Evolutionary conservation across 53 echinoderm and acorn worm species (phyloP), one percentile per base, ranked within the genome.

Genomic region (Holothuria leucospilota): DNA sequence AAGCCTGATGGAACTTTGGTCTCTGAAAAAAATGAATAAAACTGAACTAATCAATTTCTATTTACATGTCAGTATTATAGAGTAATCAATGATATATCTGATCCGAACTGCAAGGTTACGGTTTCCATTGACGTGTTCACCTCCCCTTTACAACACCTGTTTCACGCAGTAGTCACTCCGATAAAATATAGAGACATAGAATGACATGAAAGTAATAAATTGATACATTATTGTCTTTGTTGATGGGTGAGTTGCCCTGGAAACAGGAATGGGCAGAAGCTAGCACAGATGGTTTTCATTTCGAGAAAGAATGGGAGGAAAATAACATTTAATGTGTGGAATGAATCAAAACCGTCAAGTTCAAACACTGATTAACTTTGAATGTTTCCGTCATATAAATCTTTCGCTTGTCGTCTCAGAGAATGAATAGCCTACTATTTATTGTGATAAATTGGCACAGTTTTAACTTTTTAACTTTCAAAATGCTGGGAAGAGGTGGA

Each of bases 321-420:
- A 39, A 39, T 72, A 30, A 39, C 23, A 41, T 72, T 72, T 42
- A 46, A 72, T 72, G 40, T 72, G 38, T 39, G 13, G 40, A 39
- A 72, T 72, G 72, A 72, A 72, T 72, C 72, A 72, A 70, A 41
- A 41, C 18, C 72, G 72, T 72, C 72, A 72, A 23, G 42, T 29
- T 28, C 68, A 34, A n/a, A 68, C 15, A 68, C n/a, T 23, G 42
- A 39, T 72, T 72, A 72, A 72, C n/a, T 49, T 72, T 46, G 40
- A 39, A 72, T 72, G 40, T 21, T 72, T 72, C 46, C 23, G 72
- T 12, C n/a, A 72, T 20, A 42, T 72, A 72, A 72, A 72, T 72
- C 72, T 72, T 21, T 39, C 72, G 18, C 18, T 56, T 56, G 56
- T 56, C 56, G 56, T 56, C 8, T 56, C 56, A 56, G 0, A 4